Evolutionary conservation across 2,113 vertebrate genomes (phyloP), one percentile per base, ranked within the genome.

Genomic region (Pangasianodon gigas): DNA sequence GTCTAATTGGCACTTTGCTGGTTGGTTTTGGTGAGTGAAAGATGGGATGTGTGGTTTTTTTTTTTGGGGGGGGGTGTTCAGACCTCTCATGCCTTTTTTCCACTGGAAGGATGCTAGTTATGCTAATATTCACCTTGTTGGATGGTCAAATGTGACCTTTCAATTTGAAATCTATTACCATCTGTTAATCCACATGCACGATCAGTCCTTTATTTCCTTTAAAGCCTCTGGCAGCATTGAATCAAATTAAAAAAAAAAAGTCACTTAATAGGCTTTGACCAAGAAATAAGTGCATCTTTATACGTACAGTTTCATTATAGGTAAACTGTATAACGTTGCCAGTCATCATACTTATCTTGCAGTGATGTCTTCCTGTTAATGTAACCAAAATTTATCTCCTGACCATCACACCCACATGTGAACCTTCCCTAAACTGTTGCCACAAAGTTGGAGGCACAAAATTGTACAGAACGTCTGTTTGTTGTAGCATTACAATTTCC

Each of bases 1-100:
- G 29, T 69, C 2, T 83, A 83, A 69, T 87, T 87, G 86, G 86
- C 54, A 79, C 86, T 79, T 87, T 65, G 69, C 71, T 29, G 71
- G 51, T 86, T 67, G 87, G 29, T 88, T 88, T 69, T 56, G 51
- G 80, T 82, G 62, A 75, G n/a, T 52, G 82, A 62, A 84, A 62
- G 82, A 62, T 46, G 56, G 18, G 26, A 80, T 48, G 14, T 48
- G 21, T 24, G 4, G 26, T 24, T 46, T 46, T 1, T 46, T 46
- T 77, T 11, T n/a, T 26, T 48, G 19, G 56, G 18, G 1, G 37
- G 37, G 37, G 37, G 13, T 13, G 37, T 37, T 37, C 37, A 58
- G 56, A 4, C 56, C 16, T 19, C 56, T 60, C 26, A 7, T 26
- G 6, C 56, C 3, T 29, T 46, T 41, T 21, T 26, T 7, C 9